Evolutionary conservation across 35 echinoderm and acorn worm species (phyloP).

Genomic region (Apostichopus parvimensis): DNA sequence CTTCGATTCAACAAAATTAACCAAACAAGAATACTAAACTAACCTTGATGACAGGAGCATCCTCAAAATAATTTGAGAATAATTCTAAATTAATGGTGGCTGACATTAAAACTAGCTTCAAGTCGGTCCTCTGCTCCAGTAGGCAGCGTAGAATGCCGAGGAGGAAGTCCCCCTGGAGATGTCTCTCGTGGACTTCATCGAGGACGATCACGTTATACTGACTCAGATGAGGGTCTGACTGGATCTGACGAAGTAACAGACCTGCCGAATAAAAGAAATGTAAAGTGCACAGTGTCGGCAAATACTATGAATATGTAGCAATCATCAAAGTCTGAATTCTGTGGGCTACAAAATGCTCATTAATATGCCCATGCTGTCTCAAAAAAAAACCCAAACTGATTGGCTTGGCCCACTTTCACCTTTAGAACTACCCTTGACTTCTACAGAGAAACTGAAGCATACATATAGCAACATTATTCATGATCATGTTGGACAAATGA

Average conservation of each 20-base stretch:
- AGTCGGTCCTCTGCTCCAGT: conserved; percentile 82
- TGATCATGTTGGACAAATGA: no score
- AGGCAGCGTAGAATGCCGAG: conserved; percentile 87
- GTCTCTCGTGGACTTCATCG: conserved; percentile 88
- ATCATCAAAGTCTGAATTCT: no score
- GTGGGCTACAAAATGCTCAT: no score
- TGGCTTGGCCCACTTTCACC: no score
- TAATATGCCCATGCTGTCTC: no score
- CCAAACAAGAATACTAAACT: neutral
- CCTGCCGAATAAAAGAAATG: conserved; percentile 39
- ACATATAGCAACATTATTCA: no score
- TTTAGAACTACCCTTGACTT: no score
- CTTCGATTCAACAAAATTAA: no score
- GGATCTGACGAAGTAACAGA: conserved; percentile 78
- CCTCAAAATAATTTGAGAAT: conserved; percentile 85
- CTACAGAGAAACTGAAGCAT: no score
- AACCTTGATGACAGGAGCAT: conserved; percentile 95
- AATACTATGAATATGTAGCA: no score
- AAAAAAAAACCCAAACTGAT: no score
- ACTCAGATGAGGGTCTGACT: conserved; percentile 66
- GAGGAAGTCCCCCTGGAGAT: conserved; percentile 96
- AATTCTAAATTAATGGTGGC: conserved; percentile 96
- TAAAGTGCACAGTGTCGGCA: no score
- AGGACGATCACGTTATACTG: conserved; percentile 95
- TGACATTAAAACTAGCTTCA: conserved; percentile 95